Base-by-base conservation (phyloP, 2,113 vertebrate species). In the Pardalotus punctatus region DNA sequence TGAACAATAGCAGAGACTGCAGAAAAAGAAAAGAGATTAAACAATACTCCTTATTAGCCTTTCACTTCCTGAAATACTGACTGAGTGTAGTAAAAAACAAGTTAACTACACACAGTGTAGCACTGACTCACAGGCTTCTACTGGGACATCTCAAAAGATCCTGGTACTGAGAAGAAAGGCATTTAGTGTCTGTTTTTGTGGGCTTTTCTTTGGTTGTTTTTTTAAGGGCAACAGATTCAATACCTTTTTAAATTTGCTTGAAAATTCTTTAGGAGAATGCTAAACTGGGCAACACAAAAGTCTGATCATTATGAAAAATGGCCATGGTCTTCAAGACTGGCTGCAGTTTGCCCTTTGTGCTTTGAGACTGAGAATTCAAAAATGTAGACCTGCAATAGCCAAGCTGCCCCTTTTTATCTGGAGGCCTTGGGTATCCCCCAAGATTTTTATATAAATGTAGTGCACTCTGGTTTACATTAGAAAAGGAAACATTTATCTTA, bases 401-500 rank as follows among this genome's bases (percentile, higher is more conserved):
- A 86, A 85, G 79, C 92, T 94, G 81, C 85, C 87, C 94, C 92
- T 94, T 96, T 95, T 94, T 91, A 96, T 96, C 95, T 95, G 87
- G 93, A 96, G 95, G 74, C 78, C 96, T 95, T 72, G 58, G 56
- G 87, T 93, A 94, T 97, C 94, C 94, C 96, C 56, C 78, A 94
- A 97, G 95, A 96, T 92, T 97, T 89, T 95, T 96, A 94, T 97
- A 97, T 97, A 96, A 97, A 95, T 95, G 96, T 91, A 93, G 84
- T 73, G 92, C 79, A 65, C 90, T 94, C 81, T 95, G 90, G 95
- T 97, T 97, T 97, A 95, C 95, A 96, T 97, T 96, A 96, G 95
- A 95, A 97, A 96, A 93, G 92, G 95, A 96, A 97, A 97, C 95
- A 97, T 96, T 97, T 97, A 95, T 97, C 95, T 96, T 96, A 97